phyloP scores from a whole-genome alignment of 2,113 vertebrate species.

The Oxyruncus cristatus region DNA sequence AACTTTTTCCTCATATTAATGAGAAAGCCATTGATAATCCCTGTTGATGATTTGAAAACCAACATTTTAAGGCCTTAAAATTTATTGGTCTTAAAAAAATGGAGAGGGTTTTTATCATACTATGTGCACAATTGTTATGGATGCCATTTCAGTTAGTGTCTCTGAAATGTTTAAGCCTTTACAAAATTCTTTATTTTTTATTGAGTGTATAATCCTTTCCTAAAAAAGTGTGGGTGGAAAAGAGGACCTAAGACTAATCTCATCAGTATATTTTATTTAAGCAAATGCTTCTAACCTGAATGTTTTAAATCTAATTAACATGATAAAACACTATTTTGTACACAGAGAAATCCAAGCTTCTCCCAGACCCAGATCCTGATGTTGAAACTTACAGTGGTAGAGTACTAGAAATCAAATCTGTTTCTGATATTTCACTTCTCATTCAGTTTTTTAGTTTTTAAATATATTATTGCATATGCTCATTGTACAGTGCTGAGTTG shows the following conservation, averaged over 20 bases:
- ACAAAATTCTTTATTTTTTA: neutral
- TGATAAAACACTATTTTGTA: constrained; percentile 74
- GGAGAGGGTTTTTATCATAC: neutral
- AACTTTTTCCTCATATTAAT: neutral
- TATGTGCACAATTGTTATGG: neutral
- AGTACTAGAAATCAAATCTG: constrained; percentile 77
- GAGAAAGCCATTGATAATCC: neutral
- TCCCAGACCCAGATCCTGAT: constrained; percentile 77
- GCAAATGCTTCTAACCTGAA: constrained; percentile 51
- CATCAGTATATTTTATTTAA: constrained; percentile 34
- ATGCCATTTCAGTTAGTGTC: constrained; percentile 1
- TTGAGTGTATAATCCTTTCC: neutral
- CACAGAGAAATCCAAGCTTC: constrained; percentile 81
- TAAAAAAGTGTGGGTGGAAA: neutral
- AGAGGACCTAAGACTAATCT: neutral
- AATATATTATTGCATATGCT: constrained; percentile 39
- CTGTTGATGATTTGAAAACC: neutral
- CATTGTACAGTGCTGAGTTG: constrained; percentile 64
- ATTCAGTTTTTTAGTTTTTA: constrained; percentile 60
- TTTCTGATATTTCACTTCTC: constrained; percentile 64
- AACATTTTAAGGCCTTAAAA: neutral
- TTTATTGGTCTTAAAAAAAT: neutral
- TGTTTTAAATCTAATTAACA: constrained; percentile 57
- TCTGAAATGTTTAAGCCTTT: constrained; percentile 1
- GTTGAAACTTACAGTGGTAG: constrained; percentile 86